Percentiles rank a stretch among this genome's conserved stretches.
Conservation (phyloP, 1,140 invertebrate species). For the Amyelois transitella region DNA sequence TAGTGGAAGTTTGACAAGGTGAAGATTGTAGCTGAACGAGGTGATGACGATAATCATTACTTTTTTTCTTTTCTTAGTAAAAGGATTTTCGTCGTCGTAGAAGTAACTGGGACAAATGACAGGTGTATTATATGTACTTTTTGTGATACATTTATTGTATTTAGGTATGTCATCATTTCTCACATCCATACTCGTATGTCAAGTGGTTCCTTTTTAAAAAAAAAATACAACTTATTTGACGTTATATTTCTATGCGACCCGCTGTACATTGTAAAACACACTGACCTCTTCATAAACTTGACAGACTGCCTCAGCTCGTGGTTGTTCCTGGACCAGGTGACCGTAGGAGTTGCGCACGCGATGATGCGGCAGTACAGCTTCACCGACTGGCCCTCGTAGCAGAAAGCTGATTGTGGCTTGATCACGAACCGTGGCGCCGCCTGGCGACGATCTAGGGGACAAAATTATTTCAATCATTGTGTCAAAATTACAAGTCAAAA, state of each 20-base stretch:
- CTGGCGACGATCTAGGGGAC: constrained; percentile 90
- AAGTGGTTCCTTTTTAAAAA: neutral
- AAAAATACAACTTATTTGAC: neutral
- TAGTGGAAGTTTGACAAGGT: neutral
- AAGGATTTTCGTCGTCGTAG: too few relatives aligned
- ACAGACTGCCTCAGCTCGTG: constrained; percentile 96
- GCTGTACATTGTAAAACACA: neutral
- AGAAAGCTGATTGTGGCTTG: constrained; percentile 94
- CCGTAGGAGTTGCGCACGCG: constrained; percentile 92
- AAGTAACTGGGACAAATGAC: too few relatives aligned
- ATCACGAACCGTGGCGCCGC: constrained; percentile 98
- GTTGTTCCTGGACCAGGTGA: constrained; percentile 97
- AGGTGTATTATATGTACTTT: too few relatives aligned
- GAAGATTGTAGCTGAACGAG: too few relatives aligned
- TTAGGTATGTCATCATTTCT: too few relatives aligned
- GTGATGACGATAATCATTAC: too few relatives aligned
- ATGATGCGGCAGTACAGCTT: constrained; percentile 98
- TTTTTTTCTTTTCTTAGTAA: too few relatives aligned
- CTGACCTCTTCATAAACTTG: constrained; percentile 96
- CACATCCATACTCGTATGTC: too few relatives aligned
- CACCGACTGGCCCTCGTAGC: constrained; percentile 97
- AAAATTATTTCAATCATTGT: neutral
- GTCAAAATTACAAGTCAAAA: too few relatives aligned
- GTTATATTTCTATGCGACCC: too few relatives aligned
- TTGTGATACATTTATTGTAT: too few relatives aligned